Evolutionary conservation across 2,888 invertebrate species (phyloP).

Genomic region (Clostera curtula): DNA sequence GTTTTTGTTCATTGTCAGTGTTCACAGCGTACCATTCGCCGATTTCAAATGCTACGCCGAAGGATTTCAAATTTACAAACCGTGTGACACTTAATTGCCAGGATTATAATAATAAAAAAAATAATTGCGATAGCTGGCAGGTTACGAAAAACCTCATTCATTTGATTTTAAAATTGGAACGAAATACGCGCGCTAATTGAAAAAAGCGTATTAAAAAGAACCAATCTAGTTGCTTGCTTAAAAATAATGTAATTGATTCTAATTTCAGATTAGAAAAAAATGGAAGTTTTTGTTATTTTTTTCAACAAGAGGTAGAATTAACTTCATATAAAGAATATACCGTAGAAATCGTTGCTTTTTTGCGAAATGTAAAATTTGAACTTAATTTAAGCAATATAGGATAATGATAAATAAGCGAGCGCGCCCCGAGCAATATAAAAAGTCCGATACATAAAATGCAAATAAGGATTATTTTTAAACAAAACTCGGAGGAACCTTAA

Average conservation of each 20-base stretch:
- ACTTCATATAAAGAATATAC: no score
- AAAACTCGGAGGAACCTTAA: slow-evolving; percentile 8
- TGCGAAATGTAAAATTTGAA: no score
- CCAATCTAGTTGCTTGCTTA: no score
- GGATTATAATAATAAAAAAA: no score
- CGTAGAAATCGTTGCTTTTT: no score
- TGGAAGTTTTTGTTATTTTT: no score
- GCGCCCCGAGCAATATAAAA: slow-evolving; percentile 9
- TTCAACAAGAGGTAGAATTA: no score
- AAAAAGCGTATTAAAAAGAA: slow-evolving; percentile 4
- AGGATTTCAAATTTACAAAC: slow-evolving; percentile 24
- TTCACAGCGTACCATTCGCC: slow-evolving; percentile 28
- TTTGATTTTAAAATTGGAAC: slow-evolving; percentile 1
- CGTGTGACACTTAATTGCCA: slow-evolving; percentile 3
- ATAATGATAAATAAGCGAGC: slow-evolving; percentile 12
- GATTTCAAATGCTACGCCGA: slow-evolving; percentile 40
- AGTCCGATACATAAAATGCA: slow-evolving; percentile 6
- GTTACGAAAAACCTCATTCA: no score
- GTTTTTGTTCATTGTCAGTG: slow-evolving; percentile 61
- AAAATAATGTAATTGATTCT: no score
- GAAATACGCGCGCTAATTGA: slow-evolving; percentile 3
- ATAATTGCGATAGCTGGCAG: no score
- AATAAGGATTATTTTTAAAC: slow-evolving; percentile 5
- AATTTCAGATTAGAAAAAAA: no score
- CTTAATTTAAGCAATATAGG: slow-evolving; percentile 18